Evolutionary conservation across 1,140 invertebrate genomes (phyloP), one percentile per base, ranked within the genome.

Genomic region (Polypedilum vanderplanki): DNA sequence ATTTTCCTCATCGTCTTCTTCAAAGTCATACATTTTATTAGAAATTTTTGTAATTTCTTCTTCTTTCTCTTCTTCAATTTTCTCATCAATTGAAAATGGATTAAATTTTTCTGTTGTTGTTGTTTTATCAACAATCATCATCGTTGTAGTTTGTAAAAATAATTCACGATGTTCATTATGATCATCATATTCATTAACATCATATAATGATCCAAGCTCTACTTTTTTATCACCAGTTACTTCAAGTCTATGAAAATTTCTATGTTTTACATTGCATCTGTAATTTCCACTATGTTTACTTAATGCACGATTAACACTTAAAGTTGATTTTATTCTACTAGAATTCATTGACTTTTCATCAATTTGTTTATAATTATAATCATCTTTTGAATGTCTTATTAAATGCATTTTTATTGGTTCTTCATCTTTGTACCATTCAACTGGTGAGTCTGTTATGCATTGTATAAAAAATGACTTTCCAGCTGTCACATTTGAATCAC

Each of bases 261-360:
- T 76, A 76, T 77, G 76, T n/a, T 78, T 76, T 76, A 78, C 75
- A 75, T 78, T 82, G 77, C 81, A 82, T 78, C 81, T 80, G 77
- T 82, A 82, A 3, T 77, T 77, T n/a, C 81, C 81, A 74, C 81
- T 80, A 78, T 82, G 81, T 75, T 79, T 80, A 75, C 79, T 79
- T 1, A 82, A 75, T 1, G 81, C 81, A 57, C 80, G 79, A 70
- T 79, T 77, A 46, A 82, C 81, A 5, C 75, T 78, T 5, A 82
- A 75, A 65, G 79, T 80, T 17, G 81, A 80, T 77, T 82, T 80
- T 74, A 82, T 15, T 33, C 2, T 15, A 33, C 40, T n/a, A 40
- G 9, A 15, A 40, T 73, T n/a, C 4, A 4, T 3, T 41, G 10
- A 41, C 18, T 40, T 3, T 41, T 12, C n/a, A n/a, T 46, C 75